phyloP scores from a whole-genome alignment of 2,113 vertebrate species.

The Syrmaticus mikado region DNA sequence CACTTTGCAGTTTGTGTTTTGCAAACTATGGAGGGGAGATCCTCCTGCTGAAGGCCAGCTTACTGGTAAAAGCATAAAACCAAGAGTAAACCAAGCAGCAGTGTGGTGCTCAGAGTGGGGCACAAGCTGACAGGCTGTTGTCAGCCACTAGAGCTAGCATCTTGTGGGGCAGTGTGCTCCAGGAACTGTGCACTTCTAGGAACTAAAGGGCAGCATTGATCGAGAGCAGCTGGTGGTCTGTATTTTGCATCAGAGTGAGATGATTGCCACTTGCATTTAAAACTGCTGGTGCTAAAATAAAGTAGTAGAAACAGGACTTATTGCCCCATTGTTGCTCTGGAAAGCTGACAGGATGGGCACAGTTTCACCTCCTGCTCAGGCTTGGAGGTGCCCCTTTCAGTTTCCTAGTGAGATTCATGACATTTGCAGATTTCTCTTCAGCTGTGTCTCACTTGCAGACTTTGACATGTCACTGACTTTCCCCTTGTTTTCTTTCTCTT shows the following conservation, averaged over 20 bases:
- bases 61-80: neutral
- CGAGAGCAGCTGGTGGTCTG: neutral
- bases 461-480: neutral
- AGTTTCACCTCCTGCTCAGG: neutral
- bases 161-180: neutral
- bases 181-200: neutral
- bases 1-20: neutral
- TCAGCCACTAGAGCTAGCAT: neutral
- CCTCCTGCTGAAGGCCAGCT: neutral
- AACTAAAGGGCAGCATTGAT: neutral
- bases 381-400: neutral
- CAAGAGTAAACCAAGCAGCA: neutral
- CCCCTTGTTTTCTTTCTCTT: neutral
- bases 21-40: neutral
- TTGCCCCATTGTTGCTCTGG: neutral
- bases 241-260: neutral
- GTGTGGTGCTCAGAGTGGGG: accelerated
- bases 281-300: neutral
- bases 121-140: neutral
- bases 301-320: neutral
- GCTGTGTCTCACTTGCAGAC: neutral
- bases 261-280: neutral
- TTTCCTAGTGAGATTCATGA: neutral
- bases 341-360: neutral
- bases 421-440: neutral